A percentile compares a stretch with the other conserved stretches of the same genome.
phyloP scores from a whole-genome alignment of 1,140 invertebrate genomes.

The Tetramorium alpestre region DNA sequence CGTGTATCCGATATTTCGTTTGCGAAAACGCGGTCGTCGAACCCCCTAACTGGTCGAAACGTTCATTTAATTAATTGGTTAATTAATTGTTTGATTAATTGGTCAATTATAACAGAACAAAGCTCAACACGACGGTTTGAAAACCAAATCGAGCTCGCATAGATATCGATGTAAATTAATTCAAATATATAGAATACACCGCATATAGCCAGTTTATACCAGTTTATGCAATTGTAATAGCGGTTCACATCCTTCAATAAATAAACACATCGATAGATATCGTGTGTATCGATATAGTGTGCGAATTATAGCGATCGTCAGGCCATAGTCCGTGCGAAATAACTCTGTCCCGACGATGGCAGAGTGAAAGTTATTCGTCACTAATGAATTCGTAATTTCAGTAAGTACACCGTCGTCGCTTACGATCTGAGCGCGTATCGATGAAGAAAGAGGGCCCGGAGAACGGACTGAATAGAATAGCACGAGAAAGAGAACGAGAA shows the following conservation, averaged over 20 bases:
- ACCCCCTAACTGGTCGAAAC: not conserved
- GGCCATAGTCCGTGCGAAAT: slow-evolving; percentile 40
- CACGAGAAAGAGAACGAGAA: not conserved
- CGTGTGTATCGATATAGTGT: not conserved
- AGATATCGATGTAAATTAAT: not conserved
- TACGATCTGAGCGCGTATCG: slow-evolving; percentile 53
- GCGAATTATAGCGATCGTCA: not conserved
- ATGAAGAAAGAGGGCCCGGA: slow-evolving; percentile 21
- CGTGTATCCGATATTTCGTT: not conserved
- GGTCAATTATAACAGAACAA: not conserved
- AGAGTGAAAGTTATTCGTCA: slow-evolving; percentile 71
- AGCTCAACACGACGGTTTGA: not conserved
- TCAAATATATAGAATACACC: not conserved
- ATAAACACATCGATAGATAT: not conserved
- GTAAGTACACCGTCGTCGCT: slow-evolving; percentile 48
- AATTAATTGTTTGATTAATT: not conserved
- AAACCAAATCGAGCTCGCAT: not conserved
- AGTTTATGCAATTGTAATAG: not conserved
- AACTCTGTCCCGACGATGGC: slow-evolving; percentile 12
- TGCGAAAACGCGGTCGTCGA: not conserved
- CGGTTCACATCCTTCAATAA: not conserved
- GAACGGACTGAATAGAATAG: not conserved
- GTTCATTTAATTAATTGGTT: not conserved
- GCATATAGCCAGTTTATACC: not conserved
- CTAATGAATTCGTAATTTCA: slow-evolving; percentile 75